Percentiles rank a stretch among this genome's conserved stretches.
These are phyloP conservation scores for Rhyacichthys aspro DNA, from an alignment of 2,797 vertebrate genomes.

Conservation along the genomic window DNA sequence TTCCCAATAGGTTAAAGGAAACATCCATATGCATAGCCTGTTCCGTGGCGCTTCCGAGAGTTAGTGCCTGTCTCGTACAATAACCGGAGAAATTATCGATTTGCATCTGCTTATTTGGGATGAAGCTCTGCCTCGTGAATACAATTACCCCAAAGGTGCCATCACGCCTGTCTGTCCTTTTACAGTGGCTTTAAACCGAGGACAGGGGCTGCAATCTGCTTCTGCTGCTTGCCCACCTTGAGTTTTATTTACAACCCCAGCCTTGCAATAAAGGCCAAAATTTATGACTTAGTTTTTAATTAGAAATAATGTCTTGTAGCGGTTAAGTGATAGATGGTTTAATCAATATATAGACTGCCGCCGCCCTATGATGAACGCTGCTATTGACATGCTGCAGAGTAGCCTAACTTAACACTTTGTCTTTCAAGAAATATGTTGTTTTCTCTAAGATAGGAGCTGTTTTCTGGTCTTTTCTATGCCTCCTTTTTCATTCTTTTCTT, in stretches of 20 bases:
- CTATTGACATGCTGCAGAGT: conserved; percentile 67
- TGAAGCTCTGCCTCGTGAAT: conserved; percentile 8
- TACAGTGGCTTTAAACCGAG: conserved; percentile 58
- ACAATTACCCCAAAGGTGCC: conserved; percentile 58
- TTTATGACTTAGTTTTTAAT: conserved; percentile 92
- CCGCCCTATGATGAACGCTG: conserved; percentile 71
- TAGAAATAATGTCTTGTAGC: conserved; percentile 91
- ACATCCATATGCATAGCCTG: conserved; percentile 37
- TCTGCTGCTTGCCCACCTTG: conserved; percentile 72
- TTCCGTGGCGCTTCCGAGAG: conserved; percentile 19
- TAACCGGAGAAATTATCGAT: conserved; percentile 65
- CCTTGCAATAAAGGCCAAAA: conserved; percentile 80
- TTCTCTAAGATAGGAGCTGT: conserved; percentile 55
- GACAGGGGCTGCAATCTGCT: conserved; percentile 68
- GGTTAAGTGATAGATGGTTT: conserved; percentile 84
- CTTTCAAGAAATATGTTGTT: conserved; percentile 66
- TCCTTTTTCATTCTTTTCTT: conserved; percentile 27
- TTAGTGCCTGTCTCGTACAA: conserved; percentile 52
- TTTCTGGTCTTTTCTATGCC: conserved; percentile 12
- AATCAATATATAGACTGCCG: conserved; percentile 81
- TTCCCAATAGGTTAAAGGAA: conserved; percentile 53
- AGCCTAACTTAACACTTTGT: conserved; percentile 76
- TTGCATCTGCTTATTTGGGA: conserved; percentile 65
- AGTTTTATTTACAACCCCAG: conserved; percentile 87
- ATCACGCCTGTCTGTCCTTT: conserved; percentile 59